Conservation (phyloP, 2,888 invertebrate genomes). For the Vannuccia rotundouncinata region DNA sequence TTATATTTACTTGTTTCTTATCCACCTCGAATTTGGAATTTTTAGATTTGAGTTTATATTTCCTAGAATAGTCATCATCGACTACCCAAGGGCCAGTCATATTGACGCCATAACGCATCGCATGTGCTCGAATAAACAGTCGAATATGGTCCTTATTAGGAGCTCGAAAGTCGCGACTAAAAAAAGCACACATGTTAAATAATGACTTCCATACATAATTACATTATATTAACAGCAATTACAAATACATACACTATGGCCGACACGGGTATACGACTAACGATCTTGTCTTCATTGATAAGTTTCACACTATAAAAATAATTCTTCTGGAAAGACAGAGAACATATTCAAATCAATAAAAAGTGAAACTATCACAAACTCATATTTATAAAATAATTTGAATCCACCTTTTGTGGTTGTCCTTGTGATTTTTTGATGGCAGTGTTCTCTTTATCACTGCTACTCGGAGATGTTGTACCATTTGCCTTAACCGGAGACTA, state of each 20-base stretch:
- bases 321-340: too few species aligned
- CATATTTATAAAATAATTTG: too few species aligned
- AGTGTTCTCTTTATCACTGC: constrained; percentile 29
- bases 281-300: constrained; percentile 45
- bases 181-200: constrained; percentile 11
- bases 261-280: constrained; percentile 50
- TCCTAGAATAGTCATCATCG: constrained; percentile 50
- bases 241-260: constrained; percentile 48
- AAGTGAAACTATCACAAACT: too few species aligned
- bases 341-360: too few species aligned
- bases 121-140: constrained; percentile 54
- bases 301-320: constrained; percentile 28
- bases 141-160: constrained; percentile 55
- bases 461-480: too few species aligned
- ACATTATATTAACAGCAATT: not conserved
- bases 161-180: constrained; percentile 47
- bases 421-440: too few species aligned
- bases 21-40: constrained; percentile 51
- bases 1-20: constrained; percentile 12
- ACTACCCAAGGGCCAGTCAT: constrained; percentile 56
- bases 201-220: not conserved
- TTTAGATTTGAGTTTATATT: constrained; percentile 51
- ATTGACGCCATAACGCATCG: constrained; percentile 50
- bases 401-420: too few species aligned
- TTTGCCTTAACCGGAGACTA: too few species aligned